Percentiles rank a stretch among this genome's conserved stretches.
phyloP scores from a whole-genome alignment of 2,888 invertebrate species.

The Chloroclysta siterata region DNA sequence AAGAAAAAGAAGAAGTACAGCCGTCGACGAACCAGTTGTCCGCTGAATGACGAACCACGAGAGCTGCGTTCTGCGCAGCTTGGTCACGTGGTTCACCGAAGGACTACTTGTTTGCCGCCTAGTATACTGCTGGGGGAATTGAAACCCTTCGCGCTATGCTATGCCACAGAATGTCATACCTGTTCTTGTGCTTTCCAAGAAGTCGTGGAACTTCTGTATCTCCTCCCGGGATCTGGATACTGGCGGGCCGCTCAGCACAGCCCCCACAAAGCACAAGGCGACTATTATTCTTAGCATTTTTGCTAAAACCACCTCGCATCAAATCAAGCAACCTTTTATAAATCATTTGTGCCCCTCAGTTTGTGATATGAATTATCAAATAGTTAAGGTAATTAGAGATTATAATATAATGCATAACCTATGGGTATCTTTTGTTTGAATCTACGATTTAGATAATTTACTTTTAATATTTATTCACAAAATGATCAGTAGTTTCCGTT shows the following conservation, averaged over 20 bases:
- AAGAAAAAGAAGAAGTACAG: too few relatives aligned
- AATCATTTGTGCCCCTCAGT: slow-evolving; percentile 1
- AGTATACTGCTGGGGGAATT: too few relatives aligned
- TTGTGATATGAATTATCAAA: not conserved
- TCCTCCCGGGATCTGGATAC: slow-evolving; percentile 51
- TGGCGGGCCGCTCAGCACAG: slow-evolving; percentile 49
- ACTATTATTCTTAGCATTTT: slow-evolving; percentile 48
- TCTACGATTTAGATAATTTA: too few relatives aligned
- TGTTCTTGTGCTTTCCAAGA: slow-evolving; percentile 53
- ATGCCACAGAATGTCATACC: slow-evolving; percentile 43
- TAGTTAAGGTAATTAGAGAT: not conserved
- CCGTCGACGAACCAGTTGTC: too few relatives aligned
- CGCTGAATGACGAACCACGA: too few relatives aligned
- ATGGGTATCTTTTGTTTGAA: too few relatives aligned
- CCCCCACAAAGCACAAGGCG: slow-evolving; percentile 47
- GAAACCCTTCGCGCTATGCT: too few relatives aligned
- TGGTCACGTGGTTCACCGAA: too few relatives aligned
- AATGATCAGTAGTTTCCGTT: too few relatives aligned
- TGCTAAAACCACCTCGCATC: not conserved
- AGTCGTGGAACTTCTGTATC: slow-evolving; percentile 55
- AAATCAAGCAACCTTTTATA: slow-evolving; percentile 9
- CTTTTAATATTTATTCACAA: too few relatives aligned
- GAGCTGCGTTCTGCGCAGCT: too few relatives aligned
- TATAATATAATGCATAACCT: not conserved
- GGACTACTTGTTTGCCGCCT: too few relatives aligned